Evolutionary conservation across 35 echinoderm and acorn worm genomes (phyloP).

Genomic region (Holothuria glaberrima): DNA sequence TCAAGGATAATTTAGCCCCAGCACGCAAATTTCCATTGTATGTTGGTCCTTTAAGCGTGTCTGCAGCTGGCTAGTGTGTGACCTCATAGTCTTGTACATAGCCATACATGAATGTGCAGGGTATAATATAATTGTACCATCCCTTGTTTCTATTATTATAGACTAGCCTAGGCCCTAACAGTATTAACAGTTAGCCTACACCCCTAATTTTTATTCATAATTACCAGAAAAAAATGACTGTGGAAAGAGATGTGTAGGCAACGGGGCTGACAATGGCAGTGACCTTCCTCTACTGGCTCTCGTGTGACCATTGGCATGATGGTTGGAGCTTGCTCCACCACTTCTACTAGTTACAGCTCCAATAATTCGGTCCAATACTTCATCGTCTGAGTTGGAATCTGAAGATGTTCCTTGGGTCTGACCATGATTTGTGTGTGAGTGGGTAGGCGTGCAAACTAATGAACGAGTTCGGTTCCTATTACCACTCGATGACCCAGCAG

Average conservation of each 20-base stretch:
- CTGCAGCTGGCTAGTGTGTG: too few species aligned
- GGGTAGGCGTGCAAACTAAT: slow-evolving; percentile 57
- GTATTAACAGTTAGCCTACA: background rate
- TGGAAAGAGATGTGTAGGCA: slow-evolving; percentile 57
- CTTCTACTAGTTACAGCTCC: slow-evolving; percentile 17
- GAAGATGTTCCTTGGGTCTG: slow-evolving; percentile 54
- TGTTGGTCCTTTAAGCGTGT: too few species aligned
- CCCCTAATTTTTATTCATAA: too few species aligned
- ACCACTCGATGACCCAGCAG: background rate
- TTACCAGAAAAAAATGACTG: slow-evolving; percentile 58
- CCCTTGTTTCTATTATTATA: too few species aligned
- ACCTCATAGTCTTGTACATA: too few species aligned
- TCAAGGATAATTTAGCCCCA: too few species aligned
- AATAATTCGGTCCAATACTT: slow-evolving; percentile 61
- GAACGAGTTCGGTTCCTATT: slow-evolving; percentile 56
- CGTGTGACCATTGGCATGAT: slow-evolving; percentile 53
- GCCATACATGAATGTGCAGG: too few species aligned
- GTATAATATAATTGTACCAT: too few species aligned
- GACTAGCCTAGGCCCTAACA: background rate
- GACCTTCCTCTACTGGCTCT: slow-evolving; percentile 53
- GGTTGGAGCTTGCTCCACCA: background rate
- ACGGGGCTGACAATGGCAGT: slow-evolving; percentile 42
- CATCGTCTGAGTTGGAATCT: slow-evolving; percentile 58
- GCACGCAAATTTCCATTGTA: too few species aligned
- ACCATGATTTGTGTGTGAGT: slow-evolving; percentile 54